Evolutionary conservation across 2,113 vertebrate genomes (phyloP).

Genomic region (Tachuris rubrigastra): DNA sequence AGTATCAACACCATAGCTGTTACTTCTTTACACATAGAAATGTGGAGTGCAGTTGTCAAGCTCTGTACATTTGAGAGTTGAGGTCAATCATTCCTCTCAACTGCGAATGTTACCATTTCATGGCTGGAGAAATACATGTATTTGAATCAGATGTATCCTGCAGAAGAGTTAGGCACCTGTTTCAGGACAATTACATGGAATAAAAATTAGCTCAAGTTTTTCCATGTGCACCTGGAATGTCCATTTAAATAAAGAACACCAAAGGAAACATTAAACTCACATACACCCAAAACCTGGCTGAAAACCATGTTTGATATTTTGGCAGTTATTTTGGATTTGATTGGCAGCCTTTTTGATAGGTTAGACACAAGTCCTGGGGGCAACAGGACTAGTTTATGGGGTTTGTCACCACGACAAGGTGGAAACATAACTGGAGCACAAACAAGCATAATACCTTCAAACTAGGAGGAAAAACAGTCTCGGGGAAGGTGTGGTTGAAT

Average conservation of each 20-base stretch:
- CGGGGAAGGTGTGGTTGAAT: not conserved
- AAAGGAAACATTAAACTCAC: conserved; percentile 9
- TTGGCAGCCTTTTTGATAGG: conserved; percentile 5
- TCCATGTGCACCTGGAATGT: conserved; percentile 24
- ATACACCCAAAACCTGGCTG: not conserved
- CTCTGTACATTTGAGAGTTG: conserved; percentile 1
- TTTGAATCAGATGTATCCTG: not conserved
- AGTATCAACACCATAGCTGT: not conserved
- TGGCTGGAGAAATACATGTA: not conserved
- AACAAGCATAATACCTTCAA: not conserved
- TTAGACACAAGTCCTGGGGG: not conserved
- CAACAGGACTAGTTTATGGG: not conserved
- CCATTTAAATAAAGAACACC: conserved; percentile 15
- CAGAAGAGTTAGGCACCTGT: not conserved
- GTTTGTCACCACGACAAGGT: not conserved
- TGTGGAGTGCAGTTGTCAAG: not conserved
- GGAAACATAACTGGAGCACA: not conserved
- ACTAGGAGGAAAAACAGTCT: not conserved
- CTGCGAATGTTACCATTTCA: not conserved
- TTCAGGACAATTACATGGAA: not conserved
- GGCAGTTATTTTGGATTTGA: not conserved
- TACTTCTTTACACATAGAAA: conserved; percentile 1
- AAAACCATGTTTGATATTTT: not conserved
- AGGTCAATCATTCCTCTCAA: conserved; percentile 21
- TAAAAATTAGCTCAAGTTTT: conserved; percentile 38